phyloP scores from a whole-genome alignment of 1,140 invertebrate genomes.

The Trachymyrmex septentrionalis region DNA sequence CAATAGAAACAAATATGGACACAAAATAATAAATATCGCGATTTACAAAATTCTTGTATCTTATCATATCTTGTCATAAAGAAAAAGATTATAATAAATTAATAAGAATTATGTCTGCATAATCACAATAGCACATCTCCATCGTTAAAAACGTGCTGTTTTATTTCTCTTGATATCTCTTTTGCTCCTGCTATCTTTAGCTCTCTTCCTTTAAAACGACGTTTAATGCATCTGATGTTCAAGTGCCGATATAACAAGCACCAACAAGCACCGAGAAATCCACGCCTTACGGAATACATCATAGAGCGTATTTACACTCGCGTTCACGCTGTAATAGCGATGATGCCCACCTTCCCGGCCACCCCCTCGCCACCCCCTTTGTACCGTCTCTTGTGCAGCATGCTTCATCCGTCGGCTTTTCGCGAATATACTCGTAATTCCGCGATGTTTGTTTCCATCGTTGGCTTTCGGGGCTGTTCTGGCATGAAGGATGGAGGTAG shows the following conservation, averaged over 20 bases:
- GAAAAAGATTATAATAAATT: neutral
- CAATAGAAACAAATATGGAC: neutral
- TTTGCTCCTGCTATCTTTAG: neutral
- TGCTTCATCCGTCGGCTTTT: conserved; percentile 66
- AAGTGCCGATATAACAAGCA: conserved; percentile 72
- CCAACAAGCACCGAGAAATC: conserved; percentile 74
- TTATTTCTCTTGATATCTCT: conserved; percentile 2
- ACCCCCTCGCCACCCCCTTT: neutral
- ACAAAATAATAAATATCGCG: neutral
- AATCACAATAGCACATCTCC: neutral
- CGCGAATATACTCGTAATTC: conserved; percentile 76
- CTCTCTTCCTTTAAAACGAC: neutral
- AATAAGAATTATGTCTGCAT: neutral
- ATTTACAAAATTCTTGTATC: neutral
- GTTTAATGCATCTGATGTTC: conserved; percentile 69
- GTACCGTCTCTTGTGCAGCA: neutral
- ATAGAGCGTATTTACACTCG: conserved; percentile 72
- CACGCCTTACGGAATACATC: conserved; percentile 74
- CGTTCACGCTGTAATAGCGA: conserved; percentile 75
- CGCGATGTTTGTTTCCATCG: conserved; percentile 81
- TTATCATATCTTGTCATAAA: neutral
- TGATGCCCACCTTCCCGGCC: conserved; percentile 61
- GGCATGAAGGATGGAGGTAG: conserved; percentile 15
- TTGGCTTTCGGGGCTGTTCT: conserved; percentile 76
- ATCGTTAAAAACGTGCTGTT: neutral